Percentiles rank a stretch among this genome's conserved stretches.
phyloP scores from a whole-genome alignment of 2,113 vertebrate genomes.

The Pelodiscus sinensis region DNA sequence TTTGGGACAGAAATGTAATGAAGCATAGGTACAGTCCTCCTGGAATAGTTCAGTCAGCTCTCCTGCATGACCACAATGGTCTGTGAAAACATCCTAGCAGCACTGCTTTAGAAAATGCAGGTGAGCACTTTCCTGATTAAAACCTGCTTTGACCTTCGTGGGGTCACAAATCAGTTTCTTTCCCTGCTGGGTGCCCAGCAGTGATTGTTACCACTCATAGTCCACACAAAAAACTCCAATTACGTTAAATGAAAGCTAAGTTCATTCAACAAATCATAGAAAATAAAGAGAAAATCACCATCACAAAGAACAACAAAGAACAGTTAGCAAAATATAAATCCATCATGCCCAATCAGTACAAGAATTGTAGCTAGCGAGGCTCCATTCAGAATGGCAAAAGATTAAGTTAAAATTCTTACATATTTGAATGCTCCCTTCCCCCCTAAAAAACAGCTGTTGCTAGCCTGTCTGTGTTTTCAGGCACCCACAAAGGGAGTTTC shows the following conservation, averaged over 20 bases:
- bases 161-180: not conserved
- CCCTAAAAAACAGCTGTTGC: not conserved
- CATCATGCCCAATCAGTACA: not conserved
- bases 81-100: rapidly evolving
- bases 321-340: not conserved
- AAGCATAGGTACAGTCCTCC: not conserved
- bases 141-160: rapidly evolving
- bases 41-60: rapidly evolving
- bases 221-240: rapidly evolving
- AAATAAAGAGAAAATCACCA: not conserved
- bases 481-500: not conserved
- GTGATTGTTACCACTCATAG: not conserved
- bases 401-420: not conserved
- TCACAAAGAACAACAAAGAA: not conserved
- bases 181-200: no score
- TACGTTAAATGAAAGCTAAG: not conserved
- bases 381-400: not conserved
- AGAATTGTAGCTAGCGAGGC: not conserved
- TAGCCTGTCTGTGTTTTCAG: not conserved
- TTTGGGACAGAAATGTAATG: rapidly evolving
- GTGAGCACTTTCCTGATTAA: not conserved
- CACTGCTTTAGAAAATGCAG: rapidly evolving
- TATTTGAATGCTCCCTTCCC: not conserved
- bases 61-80: rapidly evolving
- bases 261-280: not conserved